Base-by-base conservation (phyloP, 1,140 invertebrate genomes). In the Drosophila lini region DNA sequence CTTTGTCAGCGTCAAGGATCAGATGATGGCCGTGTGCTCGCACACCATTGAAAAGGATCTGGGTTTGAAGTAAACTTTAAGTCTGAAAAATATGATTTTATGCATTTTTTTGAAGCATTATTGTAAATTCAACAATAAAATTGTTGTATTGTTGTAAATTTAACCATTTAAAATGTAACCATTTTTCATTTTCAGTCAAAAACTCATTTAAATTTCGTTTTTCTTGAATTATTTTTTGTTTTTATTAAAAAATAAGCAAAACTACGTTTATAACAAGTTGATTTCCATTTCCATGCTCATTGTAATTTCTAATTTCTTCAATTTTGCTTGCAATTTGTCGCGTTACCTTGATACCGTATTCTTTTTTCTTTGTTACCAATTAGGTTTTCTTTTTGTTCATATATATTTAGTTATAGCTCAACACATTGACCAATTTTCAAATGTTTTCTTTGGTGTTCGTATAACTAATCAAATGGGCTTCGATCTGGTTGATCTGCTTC, bases 1-100 rank as follows among this genome's bases (percentile, higher is more conserved):
- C 80, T 98, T 96, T 92, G 90, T 94, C 19, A 92, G 93, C 32
- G 94, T 97, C 70, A 95, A 95, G 89, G 91, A 94, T 45, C 94
- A 94, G 85, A 97, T 98, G 97, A 98, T 98, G 96, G 94, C 95
- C 79, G 95, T 97, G 2, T 94, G 95, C 50, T 95, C 95, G 1
- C 94, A 95, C 80, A 94, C 94, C 16, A 86, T 98, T 16, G 95
- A 94, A 48, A 97, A 97, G 93, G 97, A 97, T 92, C 94, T 98
- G 70, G 91, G 91, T 22, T 67, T 92, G 34, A 92, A 91, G 73
- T 90, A 80, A 74, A 53, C 57, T 34, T 69, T 36, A 42, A 48
- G 41, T 69, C 25, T 70, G 31, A 38, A 53, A 6, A 22, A 19
- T 53, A 53, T 53, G 32, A 58, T 63, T 38, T 45, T 42, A 16